Percentiles rank a stretch among this genome's conserved stretches.
Evolutionary conservation across 2,113 vertebrate genomes (phyloP).

Genomic region (Lagopus muta): DNA sequence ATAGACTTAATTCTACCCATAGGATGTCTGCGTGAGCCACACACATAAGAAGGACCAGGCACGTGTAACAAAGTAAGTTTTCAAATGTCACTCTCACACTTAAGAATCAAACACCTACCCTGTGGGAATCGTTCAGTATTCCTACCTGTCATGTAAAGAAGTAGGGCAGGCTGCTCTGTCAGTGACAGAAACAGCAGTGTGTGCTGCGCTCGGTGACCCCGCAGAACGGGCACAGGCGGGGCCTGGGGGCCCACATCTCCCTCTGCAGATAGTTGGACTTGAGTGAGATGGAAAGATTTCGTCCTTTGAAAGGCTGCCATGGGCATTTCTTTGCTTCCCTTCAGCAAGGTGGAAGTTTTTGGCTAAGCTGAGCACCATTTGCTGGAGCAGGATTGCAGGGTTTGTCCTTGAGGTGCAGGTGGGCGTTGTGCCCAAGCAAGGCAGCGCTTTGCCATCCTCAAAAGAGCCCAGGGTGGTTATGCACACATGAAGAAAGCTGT

Average conservation of each 20-base stretch:
- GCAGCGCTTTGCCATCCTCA: neutral
- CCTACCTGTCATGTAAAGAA: neutral
- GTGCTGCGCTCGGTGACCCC: neutral
- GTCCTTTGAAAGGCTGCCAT: neutral
- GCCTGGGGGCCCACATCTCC: neutral
- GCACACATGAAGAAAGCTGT: fast-evolving
- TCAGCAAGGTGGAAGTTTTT: neutral
- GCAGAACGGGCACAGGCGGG: fast-evolving
- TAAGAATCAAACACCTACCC: neutral
- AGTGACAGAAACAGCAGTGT: neutral
- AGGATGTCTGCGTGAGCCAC: neutral
- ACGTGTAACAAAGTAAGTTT: neutral
- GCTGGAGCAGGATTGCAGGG: neutral
- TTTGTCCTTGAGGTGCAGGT: neutral
- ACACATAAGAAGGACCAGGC: neutral
- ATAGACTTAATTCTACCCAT: neutral
- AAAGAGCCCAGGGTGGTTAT: fast-evolving
- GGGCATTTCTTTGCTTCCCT: neutral
- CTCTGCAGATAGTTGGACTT: fast-evolving
- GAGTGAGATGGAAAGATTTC: neutral
- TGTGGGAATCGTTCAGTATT: neutral
- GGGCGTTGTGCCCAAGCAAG: fast-evolving
- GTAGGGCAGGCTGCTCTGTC: neutral
- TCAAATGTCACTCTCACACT: neutral
- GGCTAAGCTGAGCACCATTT: neutral